Evolutionary conservation across 2,797 vertebrate genomes (phyloP).

Genomic region (Sus cebifrons): DNA sequence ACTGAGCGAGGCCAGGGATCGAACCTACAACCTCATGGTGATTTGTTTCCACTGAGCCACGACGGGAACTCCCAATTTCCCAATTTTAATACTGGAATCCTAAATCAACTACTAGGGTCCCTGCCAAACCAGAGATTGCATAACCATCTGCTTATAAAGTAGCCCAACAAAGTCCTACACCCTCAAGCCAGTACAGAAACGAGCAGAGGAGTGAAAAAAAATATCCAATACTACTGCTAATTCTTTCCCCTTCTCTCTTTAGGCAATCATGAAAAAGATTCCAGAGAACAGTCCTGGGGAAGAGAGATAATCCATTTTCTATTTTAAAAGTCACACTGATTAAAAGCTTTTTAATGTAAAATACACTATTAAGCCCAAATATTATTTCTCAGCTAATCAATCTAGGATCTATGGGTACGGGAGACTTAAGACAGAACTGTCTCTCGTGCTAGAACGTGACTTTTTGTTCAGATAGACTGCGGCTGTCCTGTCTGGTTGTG

Average conservation of each 20-base stretch:
- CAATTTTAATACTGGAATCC: not conserved
- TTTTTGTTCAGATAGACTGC: not conserved
- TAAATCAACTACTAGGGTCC: not conserved
- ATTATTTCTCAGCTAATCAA: constrained; percentile 73
- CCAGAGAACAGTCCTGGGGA: not conserved
- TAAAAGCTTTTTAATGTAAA: constrained; percentile 71
- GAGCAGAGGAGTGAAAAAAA: constrained; percentile 3
- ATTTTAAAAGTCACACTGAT: constrained; percentile 60
- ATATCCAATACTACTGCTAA: not conserved
- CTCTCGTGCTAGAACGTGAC: not conserved
- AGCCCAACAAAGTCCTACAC: not conserved
- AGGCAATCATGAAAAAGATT: constrained; percentile 55
- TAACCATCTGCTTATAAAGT: not conserved
- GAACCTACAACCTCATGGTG: no score
- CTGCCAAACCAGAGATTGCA: not conserved
- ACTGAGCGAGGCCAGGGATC: no score
- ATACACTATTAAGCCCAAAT: constrained; percentile 46
- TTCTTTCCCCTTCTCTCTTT: constrained; percentile 7
- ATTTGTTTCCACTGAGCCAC: no score
- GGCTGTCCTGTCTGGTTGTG: constrained; percentile 39
- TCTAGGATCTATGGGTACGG: constrained; percentile 1
- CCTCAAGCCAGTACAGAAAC: constrained; percentile 43
- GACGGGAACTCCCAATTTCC: not conserved
- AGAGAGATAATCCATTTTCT: not conserved
- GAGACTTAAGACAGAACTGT: constrained; percentile 54